phyloP scores from a whole-genome alignment of 2,113 vertebrate species.

The Xenopus laevis region DNA sequence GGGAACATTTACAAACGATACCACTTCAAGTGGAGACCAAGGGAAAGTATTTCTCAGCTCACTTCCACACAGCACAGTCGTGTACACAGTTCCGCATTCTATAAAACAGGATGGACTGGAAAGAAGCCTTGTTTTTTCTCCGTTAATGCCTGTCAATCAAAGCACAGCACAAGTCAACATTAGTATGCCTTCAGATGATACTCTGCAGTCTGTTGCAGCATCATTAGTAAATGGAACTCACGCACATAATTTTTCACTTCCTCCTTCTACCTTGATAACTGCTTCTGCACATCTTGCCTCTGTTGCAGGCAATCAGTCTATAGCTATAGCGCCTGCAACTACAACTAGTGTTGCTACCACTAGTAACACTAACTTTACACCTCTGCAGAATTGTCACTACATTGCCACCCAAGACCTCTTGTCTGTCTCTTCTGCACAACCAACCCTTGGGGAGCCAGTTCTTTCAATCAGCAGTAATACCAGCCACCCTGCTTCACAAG shows the following conservation, averaged over 20 bases:
- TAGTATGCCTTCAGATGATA: conserved; percentile 67
- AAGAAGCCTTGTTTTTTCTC: conserved; percentile 81
- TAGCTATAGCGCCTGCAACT: conserved; percentile 59
- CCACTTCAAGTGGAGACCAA: conserved; percentile 62
- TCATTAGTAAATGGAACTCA: conserved; percentile 68
- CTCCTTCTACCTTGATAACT: conserved; percentile 65
- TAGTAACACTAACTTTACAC: conserved; percentile 74
- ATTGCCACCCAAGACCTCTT: conserved; percentile 70
- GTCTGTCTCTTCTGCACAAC: conserved; percentile 65
- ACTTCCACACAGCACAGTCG: conserved; percentile 79
- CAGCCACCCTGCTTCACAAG: conserved; percentile 59
- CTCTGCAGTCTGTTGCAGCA: conserved; percentile 67
- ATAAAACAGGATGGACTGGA: conserved; percentile 91
- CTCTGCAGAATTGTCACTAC: conserved; percentile 74
- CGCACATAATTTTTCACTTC: conserved; percentile 66
- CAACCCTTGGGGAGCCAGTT: conserved; percentile 61
- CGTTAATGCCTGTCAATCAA: conserved; percentile 83
- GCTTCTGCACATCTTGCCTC: conserved; percentile 66
- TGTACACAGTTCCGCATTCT: conserved; percentile 85
- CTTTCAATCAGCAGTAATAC: conserved; percentile 57
- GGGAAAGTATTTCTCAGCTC: conserved; percentile 79
- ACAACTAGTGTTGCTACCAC: conserved; percentile 80
- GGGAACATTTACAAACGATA: conserved; percentile 72
- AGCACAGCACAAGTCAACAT: conserved; percentile 74
- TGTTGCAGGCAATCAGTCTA: conserved; percentile 44